Percentiles rank a stretch among this genome's conserved stretches.
Evolutionary conservation across 2,113 vertebrate genomes (phyloP).

Genomic region (Bagarius yarrelli): DNA sequence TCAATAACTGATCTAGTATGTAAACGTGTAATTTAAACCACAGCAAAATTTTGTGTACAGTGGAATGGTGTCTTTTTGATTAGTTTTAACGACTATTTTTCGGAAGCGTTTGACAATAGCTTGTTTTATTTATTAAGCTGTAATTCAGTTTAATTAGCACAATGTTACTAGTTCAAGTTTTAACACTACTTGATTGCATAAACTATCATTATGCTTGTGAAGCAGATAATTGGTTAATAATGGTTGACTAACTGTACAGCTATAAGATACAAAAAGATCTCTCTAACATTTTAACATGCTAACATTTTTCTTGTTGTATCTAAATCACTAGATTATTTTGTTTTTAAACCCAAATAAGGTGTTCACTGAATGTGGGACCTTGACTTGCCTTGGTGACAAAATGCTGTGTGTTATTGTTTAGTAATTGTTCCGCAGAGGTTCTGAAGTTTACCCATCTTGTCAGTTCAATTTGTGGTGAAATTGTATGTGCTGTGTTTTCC

Average conservation of each 20-base stretch:
- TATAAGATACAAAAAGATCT: background rate
- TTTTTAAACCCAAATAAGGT: background rate
- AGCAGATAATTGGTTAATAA: background rate
- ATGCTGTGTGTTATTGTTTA: background rate
- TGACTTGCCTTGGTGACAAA: too few relatives aligned
- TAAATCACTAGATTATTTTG: background rate
- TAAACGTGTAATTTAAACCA: background rate
- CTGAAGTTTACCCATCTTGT: background rate
- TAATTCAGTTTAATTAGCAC: background rate
- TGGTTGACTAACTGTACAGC: background rate
- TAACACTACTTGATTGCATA: background rate
- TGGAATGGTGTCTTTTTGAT: background rate
- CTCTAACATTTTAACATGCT: background rate
- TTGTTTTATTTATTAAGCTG: background rate
- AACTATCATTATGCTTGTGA: background rate
- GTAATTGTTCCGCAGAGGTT: background rate
- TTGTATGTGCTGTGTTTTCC: constrained; percentile 19
- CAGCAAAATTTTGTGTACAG: background rate
- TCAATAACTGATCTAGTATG: background rate
- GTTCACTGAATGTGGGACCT: background rate
- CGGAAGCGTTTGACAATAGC: background rate
- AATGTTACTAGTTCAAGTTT: background rate
- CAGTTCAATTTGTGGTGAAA: background rate
- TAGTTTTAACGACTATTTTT: background rate
- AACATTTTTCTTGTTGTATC: too few relatives aligned